These are phyloP conservation scores for Rhizoglyphus robini DNA, from an alignment of 1,140 invertebrate species.

Conservation along the genomic window DNA sequence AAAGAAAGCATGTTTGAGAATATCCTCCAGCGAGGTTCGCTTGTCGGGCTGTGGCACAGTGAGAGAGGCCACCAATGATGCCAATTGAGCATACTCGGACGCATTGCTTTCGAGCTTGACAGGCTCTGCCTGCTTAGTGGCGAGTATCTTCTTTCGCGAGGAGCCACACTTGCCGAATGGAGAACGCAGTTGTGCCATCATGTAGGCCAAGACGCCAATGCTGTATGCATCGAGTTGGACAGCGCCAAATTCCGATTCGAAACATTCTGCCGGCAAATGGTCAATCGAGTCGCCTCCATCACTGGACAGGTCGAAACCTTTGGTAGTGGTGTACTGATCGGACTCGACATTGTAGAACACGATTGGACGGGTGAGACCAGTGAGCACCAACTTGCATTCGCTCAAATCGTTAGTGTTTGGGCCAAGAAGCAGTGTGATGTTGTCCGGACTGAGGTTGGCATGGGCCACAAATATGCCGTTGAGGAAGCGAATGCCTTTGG, in stretches of 20 bases:
- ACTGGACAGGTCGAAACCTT: neutral
- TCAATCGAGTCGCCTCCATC: neutral
- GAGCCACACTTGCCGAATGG: neutral
- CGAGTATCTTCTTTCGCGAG: neutral
- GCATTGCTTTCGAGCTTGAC: neutral
- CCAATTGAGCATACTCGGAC: neutral
- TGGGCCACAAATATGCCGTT: constrained; percentile 2
- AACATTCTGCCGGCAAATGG: neutral
- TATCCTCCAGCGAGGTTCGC: too few species aligned
- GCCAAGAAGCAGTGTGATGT: neutral
- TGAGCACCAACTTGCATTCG: neutral
- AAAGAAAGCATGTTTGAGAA: too few species aligned
- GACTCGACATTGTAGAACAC: constrained; percentile 3
- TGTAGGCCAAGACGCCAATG: neutral
- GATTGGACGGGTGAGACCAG: neutral
- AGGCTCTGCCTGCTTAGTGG: neutral
- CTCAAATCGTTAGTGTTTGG: neutral
- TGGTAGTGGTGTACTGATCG: neutral
- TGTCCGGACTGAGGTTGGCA: neutral
- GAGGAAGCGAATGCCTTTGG: neutral
- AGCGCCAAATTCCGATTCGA: neutral
- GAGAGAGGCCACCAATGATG: neutral
- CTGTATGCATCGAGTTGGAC: neutral
- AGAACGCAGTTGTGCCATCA: neutral
- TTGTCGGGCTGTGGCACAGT: too few species aligned